Base-by-base conservation (phyloP, 2,888 invertebrate species). In the Drosophila greeni region DNA sequence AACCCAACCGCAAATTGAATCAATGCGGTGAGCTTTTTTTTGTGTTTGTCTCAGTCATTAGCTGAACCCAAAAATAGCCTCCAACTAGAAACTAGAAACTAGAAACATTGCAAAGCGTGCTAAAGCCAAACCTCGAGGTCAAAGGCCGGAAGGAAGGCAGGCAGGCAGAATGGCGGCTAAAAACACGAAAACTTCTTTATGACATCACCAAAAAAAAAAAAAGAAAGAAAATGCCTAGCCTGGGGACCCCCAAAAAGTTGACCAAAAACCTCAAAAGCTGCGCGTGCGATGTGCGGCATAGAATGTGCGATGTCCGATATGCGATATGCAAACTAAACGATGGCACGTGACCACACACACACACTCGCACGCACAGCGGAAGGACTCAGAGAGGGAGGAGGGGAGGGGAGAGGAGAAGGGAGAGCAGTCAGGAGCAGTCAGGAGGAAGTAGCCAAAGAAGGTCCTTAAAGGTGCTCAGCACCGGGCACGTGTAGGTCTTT, bases 281-380 rank as follows among this genome's bases (percentile, higher is more conserved):
- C 66, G 66, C 57, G 43, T 45, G 31, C 49, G 56, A 59, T 53
- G 36, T 37, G 31, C 36, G 29, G 26, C 18, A 20, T 23, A 31
- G 40, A 16, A 51, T 58, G 53, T 58, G 45, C 56, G 36, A 59
- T 59, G 58, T 58, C 51, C 53, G 57, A 58, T 56, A 31, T 61
- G 60, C 48, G 65, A 47, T 65, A 65, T 66, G 65, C 65, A 66
- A 65, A 65, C 66, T 65, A 65, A 65, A 65, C 47, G 64, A 34
- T 29, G 65, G 64, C 64, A 64, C 64, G 64, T 64, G 64, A 64
- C 65, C 65, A 24, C 45, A 39, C 49, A 60, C 16, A 45, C 40
- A 12, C 23, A 9, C 5, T 1, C 12, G n/a, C 8, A 34, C 12
- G 49, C 24, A 48, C 24, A 33, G 12, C n/a, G 26, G n/a, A 26